These are phyloP conservation scores for Hemichromis elongatus DNA, from an alignment of 2,113 vertebrate genomes.

Conservation along the genomic window DNA sequence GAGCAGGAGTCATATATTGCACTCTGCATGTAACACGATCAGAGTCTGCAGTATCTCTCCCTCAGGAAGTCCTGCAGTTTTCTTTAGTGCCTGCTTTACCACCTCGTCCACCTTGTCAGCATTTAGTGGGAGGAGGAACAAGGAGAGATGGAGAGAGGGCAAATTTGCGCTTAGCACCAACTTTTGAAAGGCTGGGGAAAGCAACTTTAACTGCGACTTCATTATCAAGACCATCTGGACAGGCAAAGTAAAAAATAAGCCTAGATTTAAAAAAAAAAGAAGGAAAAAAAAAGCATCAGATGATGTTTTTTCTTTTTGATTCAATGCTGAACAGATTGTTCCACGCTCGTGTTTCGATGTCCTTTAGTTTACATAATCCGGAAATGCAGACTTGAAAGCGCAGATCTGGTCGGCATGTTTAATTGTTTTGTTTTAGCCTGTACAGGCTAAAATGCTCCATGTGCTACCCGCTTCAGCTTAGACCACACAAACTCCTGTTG, in stretches of 20 bases:
- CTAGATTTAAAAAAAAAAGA: background rate
- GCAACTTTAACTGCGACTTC: background rate
- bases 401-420: background rate
- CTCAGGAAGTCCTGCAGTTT: slow-evolving; percentile 33
- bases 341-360: background rate
- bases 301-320: background rate
- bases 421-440: background rate
- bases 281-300: background rate
- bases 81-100: background rate
- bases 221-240: background rate
- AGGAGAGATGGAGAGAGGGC: background rate
- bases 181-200: slow-evolving; percentile 4
- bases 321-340: background rate
- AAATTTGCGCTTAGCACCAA: background rate
- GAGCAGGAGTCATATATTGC: background rate
- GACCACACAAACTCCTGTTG: background rate
- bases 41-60: background rate
- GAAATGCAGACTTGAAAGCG: background rate
- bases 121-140: background rate
- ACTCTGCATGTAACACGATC: background rate
- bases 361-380: background rate
- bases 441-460: background rate
- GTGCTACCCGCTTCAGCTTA: background rate
- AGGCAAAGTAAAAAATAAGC: background rate
- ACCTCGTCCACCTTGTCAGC: slow-evolving; percentile 19